Conservation (phyloP, 2,113 vertebrate genomes). For the Coracopsis vasa region DNA sequence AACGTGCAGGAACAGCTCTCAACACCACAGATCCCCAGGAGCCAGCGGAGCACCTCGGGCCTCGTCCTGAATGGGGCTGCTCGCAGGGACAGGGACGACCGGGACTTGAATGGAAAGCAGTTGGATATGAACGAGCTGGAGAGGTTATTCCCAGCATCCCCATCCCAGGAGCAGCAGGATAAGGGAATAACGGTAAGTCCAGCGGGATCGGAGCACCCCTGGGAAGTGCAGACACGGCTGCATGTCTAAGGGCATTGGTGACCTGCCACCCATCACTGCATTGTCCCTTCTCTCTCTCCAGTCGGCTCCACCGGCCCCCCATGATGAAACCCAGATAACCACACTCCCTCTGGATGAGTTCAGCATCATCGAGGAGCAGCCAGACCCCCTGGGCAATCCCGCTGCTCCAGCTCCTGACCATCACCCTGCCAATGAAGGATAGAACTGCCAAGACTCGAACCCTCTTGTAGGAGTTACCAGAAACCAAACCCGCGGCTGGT, state of each 20-base stretch:
- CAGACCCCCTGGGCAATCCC: neutral
- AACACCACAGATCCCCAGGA: constrained; percentile 81
- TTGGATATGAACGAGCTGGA: constrained; percentile 87
- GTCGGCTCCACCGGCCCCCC: constrained; percentile 47
- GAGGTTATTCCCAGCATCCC: constrained; percentile 79
- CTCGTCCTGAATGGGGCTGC: constrained; percentile 73
- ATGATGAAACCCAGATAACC: constrained; percentile 81
- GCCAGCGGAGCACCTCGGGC: constrained; percentile 67
- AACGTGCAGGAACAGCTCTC: constrained; percentile 84
- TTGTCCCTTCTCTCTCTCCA: constrained; percentile 36
- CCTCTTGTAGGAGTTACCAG: constrained; percentile 50
- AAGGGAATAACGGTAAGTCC: constrained; percentile 76
- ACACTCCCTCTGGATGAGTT: constrained; percentile 82
- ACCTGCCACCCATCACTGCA: neutral
- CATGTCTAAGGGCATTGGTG: fast-evolving
- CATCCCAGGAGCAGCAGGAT: constrained; percentile 48
- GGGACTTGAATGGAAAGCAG: constrained; percentile 64
- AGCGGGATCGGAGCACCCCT: neutral
- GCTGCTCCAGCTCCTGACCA: neutral
- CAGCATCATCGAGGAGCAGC: constrained; percentile 74
- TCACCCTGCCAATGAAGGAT: constrained; percentile 52
- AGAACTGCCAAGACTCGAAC: constrained; percentile 11
- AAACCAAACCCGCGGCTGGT: constrained; percentile 22
- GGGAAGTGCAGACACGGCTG: fast-evolving
- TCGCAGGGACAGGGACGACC: constrained; percentile 71